Evolutionary conservation across 2,888 invertebrate species (phyloP).

Genomic region (Amphimallon solstitiale): DNA sequence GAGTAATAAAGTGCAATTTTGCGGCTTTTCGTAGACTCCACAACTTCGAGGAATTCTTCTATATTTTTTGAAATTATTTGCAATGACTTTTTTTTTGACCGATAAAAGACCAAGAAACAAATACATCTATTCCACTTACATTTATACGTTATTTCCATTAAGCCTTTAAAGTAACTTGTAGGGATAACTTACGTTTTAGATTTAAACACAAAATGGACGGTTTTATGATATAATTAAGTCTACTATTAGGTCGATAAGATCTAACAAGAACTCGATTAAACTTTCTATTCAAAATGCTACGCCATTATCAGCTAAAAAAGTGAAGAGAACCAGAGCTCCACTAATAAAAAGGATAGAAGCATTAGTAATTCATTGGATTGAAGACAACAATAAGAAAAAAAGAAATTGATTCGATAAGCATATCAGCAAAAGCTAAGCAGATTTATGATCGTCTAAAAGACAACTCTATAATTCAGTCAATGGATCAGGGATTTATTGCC

Average conservation of each 20-base stretch:
- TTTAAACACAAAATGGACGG: too few relatives aligned
- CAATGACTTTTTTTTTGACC: too few relatives aligned
- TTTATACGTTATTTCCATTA: too few relatives aligned
- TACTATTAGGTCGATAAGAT: too few relatives aligned
- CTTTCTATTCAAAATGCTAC: constrained; percentile 9
- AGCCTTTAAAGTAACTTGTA: background rate
- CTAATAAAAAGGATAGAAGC: constrained; percentile 10
- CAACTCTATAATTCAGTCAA: too few relatives aligned
- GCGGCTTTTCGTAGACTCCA: background rate
- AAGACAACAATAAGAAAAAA: constrained; percentile 17
- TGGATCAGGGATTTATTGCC: too few relatives aligned
- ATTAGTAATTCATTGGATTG: too few relatives aligned
- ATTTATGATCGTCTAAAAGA: too few relatives aligned
- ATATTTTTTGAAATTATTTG: background rate
- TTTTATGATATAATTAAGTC: too few relatives aligned
- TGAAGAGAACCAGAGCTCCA: constrained; percentile 1
- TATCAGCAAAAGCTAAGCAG: too few relatives aligned
- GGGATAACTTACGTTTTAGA: too few relatives aligned
- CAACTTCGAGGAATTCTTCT: background rate
- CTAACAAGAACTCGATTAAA: constrained; percentile 4
- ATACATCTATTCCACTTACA: background rate
- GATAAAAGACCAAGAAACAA: too few relatives aligned
- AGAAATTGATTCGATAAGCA: constrained; percentile 9
- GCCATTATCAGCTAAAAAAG: constrained; percentile 13
- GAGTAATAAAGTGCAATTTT: background rate